Evolutionary conservation across 1,140 invertebrate genomes (phyloP).

Genomic region (Gonioctena quinquepunctata): DNA sequence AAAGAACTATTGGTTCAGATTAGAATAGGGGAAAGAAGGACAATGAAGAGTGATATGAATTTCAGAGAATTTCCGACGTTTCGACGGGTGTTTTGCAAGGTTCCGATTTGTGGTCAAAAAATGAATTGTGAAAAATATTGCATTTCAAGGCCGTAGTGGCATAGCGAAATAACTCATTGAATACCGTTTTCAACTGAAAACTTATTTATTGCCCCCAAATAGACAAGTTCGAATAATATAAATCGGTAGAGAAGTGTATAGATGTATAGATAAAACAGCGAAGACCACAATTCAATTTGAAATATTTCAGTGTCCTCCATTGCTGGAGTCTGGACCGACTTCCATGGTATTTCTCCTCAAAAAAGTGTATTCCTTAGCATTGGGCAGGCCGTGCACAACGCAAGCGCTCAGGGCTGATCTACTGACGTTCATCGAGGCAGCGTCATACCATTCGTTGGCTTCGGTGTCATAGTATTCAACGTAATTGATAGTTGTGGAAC

Average conservation of each 20-base stretch:
- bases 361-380: constrained; percentile 59
- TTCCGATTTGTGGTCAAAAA: too few relatives aligned
- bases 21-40: too few relatives aligned
- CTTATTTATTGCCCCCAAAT: background rate
- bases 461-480: constrained; percentile 75
- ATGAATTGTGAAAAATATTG: too few relatives aligned
- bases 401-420: constrained; percentile 69
- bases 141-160: too few relatives aligned
- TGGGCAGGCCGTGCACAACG: constrained; percentile 63
- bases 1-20: too few relatives aligned
- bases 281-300: background rate
- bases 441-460: constrained; percentile 70
- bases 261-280: background rate
- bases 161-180: too few relatives aligned
- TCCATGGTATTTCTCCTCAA: background rate
- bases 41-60: too few relatives aligned
- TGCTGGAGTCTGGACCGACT: background rate
- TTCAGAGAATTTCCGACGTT: too few relatives aligned
- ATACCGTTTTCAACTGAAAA: background rate
- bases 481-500: constrained; percentile 65
- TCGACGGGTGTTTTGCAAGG: too few relatives aligned
- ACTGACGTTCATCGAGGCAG: constrained; percentile 71
- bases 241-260: background rate
- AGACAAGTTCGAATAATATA: background rate
- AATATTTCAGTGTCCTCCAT: background rate